phyloP scores from a whole-genome alignment of 2,888 invertebrate genomes.

The Hirtodrosophila duncani region DNA sequence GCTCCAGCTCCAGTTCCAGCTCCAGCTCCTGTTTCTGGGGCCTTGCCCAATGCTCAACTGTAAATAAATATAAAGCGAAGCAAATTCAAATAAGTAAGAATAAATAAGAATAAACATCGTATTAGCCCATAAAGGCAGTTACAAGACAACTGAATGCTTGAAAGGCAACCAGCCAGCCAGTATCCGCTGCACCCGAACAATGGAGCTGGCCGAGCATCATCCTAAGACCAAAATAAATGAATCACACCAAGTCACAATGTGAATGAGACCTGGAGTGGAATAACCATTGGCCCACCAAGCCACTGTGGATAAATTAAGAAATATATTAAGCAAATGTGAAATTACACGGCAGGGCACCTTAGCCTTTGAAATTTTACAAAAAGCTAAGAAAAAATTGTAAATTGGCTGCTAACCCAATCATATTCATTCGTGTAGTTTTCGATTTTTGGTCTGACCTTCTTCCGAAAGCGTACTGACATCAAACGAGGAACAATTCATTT shows the following conservation, averaged over 20 bases:
- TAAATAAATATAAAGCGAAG: conserved; percentile 67
- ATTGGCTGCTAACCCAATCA: too few species aligned
- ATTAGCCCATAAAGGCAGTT: conserved; percentile 47
- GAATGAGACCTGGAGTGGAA: conserved; percentile 46
- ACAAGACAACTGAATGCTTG: neutral
- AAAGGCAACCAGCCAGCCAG: conserved; percentile 12
- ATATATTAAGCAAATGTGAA: too few species aligned
- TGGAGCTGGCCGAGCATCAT: conserved; percentile 25
- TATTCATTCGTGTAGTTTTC: too few species aligned
- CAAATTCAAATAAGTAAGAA: conserved; percentile 71
- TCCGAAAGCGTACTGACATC: too few species aligned
- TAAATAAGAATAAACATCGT: conserved; percentile 71
- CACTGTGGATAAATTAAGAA: too few species aligned
- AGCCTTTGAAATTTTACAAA: too few species aligned
- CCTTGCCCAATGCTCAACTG: conserved; percentile 56
- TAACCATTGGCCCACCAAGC: conserved; percentile 41
- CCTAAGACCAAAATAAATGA: conserved; percentile 51
- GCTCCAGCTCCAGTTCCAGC: conserved; percentile 24
- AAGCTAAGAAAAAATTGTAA: too few species aligned
- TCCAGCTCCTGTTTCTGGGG: conserved; percentile 14
- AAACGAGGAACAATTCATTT: too few species aligned
- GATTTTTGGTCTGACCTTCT: too few species aligned
- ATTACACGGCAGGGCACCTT: too few species aligned
- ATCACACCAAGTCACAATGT: conserved; percentile 55
- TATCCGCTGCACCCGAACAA: conserved; percentile 62